Percentiles rank a stretch among this genome's conserved stretches.
Conservation (phyloP, 2,888 invertebrate genomes). For the Eupelmus urozonus region DNA sequence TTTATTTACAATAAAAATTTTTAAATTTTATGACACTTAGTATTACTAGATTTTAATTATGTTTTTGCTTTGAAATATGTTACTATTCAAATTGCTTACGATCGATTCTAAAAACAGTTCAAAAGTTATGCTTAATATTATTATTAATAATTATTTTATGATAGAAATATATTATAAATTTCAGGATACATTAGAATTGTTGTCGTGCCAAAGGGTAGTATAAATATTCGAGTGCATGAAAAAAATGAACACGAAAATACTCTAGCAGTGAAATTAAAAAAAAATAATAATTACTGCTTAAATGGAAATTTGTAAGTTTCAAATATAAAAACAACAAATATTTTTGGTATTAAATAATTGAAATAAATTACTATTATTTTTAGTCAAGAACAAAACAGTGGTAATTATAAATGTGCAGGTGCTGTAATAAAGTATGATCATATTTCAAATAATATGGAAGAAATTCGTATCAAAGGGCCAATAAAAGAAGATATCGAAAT, state of each 20-base stretch:
- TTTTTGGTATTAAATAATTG: not conserved
- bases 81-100: too few species aligned
- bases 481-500: constrained; percentile 88
- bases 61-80: too few species aligned
- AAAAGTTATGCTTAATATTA: constrained; percentile 49
- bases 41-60: too few species aligned
- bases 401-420: constrained; percentile 90
- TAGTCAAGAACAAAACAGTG: constrained; percentile 85
- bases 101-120: too few species aligned
- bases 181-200: constrained; percentile 81
- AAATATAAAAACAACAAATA: too few species aligned
- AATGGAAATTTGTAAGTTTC: constrained; percentile 81
- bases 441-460: constrained; percentile 87
- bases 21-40: too few species aligned
- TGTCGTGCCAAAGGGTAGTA: constrained; percentile 86
- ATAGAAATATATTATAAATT: too few species aligned
- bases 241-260: constrained; percentile 80
- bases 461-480: constrained; percentile 89
- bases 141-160: too few species aligned
- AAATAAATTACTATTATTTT: not conserved
- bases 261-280: constrained; percentile 86
- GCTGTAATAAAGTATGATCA: constrained; percentile 87
- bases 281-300: constrained; percentile 85
- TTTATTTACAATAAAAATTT: too few species aligned
- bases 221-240: constrained; percentile 88